These are phyloP conservation scores for Urocynchramus pylzowi DNA, from an alignment of 2,113 vertebrate species.

Conservation along the genomic window DNA sequence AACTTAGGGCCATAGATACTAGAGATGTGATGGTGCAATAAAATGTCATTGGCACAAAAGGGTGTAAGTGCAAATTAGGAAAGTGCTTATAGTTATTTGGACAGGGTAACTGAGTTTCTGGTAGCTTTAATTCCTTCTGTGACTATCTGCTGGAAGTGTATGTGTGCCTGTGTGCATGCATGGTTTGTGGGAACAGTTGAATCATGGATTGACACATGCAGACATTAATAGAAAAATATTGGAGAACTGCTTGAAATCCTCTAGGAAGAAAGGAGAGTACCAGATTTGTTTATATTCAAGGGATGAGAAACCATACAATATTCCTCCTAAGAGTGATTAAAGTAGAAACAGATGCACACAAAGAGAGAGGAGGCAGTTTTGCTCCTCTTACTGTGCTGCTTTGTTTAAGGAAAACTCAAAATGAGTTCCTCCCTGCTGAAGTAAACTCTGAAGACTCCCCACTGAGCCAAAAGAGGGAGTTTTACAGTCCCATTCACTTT, in stretches of 20 bases:
- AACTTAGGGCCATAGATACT: background rate
- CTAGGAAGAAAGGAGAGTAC: background rate
- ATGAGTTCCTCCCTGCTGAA: conserved; percentile 39
- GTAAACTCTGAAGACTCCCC: conserved; percentile 32
- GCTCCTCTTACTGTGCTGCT: background rate
- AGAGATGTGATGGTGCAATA: background rate
- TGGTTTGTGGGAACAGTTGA: background rate
- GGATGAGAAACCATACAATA: conserved; percentile 41
- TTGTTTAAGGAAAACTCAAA: conserved; percentile 44
- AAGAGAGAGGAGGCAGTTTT: conserved; percentile 7
- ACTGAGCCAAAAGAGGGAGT: conserved; percentile 16
- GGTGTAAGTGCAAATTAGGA: background rate
- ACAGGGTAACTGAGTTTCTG: background rate
- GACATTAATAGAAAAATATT: conserved; percentile 18
- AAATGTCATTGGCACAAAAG: background rate
- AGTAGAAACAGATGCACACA: background rate
- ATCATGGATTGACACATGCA: background rate
- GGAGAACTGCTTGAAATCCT: background rate
- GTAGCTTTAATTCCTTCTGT: background rate
- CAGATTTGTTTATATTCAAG: conserved; percentile 40
- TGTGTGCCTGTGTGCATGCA: background rate
- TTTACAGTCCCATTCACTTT: conserved; percentile 36
- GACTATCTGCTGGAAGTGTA: background rate
- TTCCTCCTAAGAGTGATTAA: conserved; percentile 9
- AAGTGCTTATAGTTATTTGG: background rate